Evolutionary conservation across 2,888 invertebrate species (phyloP).

Genomic region (Andrena marginata): DNA sequence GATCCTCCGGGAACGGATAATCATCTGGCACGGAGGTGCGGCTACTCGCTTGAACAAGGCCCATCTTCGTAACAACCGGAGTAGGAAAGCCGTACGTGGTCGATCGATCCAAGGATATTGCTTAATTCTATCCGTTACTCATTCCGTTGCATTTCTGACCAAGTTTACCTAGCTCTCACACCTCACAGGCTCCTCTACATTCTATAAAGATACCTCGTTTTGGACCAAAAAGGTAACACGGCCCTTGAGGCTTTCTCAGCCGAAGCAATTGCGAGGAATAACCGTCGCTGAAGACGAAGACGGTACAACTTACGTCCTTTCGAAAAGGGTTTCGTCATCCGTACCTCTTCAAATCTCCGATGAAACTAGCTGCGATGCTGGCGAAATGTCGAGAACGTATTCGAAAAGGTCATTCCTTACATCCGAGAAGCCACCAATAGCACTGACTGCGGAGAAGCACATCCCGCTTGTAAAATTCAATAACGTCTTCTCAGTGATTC

Average conservation of each 20-base stretch:
- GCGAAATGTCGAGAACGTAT: conserved; percentile 1
- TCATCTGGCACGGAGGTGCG: conserved; percentile 70
- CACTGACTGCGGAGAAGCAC: neutral
- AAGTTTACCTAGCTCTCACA: neutral
- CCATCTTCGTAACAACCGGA: conserved; percentile 58
- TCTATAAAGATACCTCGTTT: too few species aligned
- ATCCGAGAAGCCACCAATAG: neutral
- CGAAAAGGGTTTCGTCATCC: neutral
- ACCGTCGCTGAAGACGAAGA: too few species aligned
- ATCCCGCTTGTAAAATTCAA: conserved; percentile 28
- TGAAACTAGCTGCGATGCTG: neutral
- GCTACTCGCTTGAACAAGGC: conserved; percentile 58
- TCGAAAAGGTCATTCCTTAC: conserved; percentile 13
- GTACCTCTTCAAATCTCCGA: neutral
- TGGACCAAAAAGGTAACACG: neutral
- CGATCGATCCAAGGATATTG: conserved; percentile 55
- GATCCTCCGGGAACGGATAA: conserved; percentile 64
- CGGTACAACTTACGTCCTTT: too few species aligned
- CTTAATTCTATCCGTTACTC: conserved; percentile 58
- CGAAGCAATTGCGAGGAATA: too few species aligned
- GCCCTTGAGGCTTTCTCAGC: neutral
- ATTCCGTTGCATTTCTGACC: conserved; percentile 37
- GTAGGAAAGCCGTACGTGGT: conserved; percentile 54
- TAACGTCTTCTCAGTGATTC: conserved; percentile 6
- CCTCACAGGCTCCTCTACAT: too few species aligned